These are phyloP conservation scores for Trididemnum clinides DNA, from an alignment of 23 tunicate genomes.

Conservation along the genomic window DNA sequence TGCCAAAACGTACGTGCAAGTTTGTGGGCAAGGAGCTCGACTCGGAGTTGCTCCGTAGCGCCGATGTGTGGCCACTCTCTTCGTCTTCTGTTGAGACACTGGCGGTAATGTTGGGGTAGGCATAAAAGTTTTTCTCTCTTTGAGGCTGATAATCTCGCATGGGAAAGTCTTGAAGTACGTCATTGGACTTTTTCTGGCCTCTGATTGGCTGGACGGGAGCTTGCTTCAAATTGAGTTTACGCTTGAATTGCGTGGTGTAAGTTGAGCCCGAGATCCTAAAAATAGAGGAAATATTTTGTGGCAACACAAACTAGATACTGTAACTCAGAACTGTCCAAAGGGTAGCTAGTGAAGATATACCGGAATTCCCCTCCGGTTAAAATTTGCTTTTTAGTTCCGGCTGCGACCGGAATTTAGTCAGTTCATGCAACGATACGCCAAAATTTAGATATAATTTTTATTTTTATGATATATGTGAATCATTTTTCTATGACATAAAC, in stretches of 20 bases:
- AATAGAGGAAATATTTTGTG: too few species aligned
- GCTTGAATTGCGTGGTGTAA: conserved; percentile 62
- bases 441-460: too few species aligned
- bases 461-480: too few species aligned
- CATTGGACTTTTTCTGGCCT: conserved; percentile 27
- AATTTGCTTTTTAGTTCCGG: too few species aligned
- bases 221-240: conserved; percentile 24
- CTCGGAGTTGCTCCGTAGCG: conserved; percentile 33
- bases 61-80: conserved; percentile 48
- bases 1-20: conserved; percentile 49
- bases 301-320: too few species aligned
- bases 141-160: conserved; percentile 55
- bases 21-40: conserved; percentile 16
- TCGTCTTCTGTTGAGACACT: conserved; percentile 29
- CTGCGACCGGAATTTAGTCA: too few species aligned
- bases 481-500: too few species aligned
- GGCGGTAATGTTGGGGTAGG: not conserved
- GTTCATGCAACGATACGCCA: too few species aligned
- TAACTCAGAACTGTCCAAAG: too few species aligned
- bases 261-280: conserved; percentile 55
- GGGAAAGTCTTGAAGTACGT: conserved; percentile 88
- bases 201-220: conserved; percentile 19
- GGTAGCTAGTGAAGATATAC: too few species aligned
- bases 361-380: too few species aligned
- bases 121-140: not conserved